Conservation (phyloP, 2,888 invertebrate genomes). For the Drosophila austrosaltans region DNA sequence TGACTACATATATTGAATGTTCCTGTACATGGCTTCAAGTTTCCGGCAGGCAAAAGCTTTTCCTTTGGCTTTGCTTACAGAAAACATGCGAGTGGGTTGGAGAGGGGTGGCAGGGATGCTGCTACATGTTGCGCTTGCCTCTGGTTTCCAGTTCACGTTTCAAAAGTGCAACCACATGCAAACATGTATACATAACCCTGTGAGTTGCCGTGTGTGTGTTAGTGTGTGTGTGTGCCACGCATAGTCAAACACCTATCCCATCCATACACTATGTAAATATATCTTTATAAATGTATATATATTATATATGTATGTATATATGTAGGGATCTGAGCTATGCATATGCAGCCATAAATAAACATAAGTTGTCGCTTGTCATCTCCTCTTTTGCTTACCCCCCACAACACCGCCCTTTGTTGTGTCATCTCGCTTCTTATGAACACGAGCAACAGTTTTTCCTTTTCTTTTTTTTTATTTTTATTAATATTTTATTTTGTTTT, state of each 20-base stretch:
- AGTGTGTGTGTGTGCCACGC: slow-evolving; percentile 22
- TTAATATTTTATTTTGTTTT: slow-evolving; percentile 16
- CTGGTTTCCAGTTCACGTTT: slow-evolving; percentile 3
- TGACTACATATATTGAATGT: neutral
- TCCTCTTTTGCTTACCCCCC: slow-evolving; percentile 20
- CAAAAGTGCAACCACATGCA: slow-evolving; percentile 8
- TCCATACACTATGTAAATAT: neutral
- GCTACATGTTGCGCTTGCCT: slow-evolving; percentile 14
- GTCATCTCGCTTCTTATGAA: slow-evolving; percentile 29
- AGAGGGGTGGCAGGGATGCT: neutral
- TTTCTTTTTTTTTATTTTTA: slow-evolving; percentile 30
- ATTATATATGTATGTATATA: slow-evolving; percentile 18
- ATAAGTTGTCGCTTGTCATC: slow-evolving; percentile 63
- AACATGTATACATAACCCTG: slow-evolving; percentile 17
- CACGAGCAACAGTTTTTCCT: slow-evolving; percentile 57
- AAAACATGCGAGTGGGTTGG: neutral
- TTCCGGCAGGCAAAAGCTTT: slow-evolving; percentile 8
- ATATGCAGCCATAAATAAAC: slow-evolving; percentile 73
- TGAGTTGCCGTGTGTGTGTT: slow-evolving; percentile 45
- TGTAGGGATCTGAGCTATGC: slow-evolving; percentile 37
- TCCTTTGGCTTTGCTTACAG: slow-evolving; percentile 2
- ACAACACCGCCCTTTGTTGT: neutral
- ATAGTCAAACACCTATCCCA: slow-evolving; percentile 14
- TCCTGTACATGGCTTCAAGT: slow-evolving; percentile 8
- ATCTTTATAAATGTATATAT: neutral